These are phyloP conservation scores for Esox niger DNA, from an alignment of 2,113 vertebrate genomes.

Conservation along the genomic window DNA sequence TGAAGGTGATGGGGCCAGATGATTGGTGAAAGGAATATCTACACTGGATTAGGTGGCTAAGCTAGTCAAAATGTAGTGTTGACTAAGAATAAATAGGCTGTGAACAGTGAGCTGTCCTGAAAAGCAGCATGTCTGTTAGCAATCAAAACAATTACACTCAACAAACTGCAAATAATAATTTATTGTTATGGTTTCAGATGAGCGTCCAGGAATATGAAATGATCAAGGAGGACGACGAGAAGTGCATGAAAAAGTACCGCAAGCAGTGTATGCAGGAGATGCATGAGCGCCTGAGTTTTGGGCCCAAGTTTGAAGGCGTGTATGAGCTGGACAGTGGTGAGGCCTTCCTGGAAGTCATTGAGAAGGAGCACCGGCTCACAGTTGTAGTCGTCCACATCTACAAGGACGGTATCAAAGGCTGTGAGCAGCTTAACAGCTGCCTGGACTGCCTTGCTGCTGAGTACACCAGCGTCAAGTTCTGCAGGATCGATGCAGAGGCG, in stretches of 20 bases:
- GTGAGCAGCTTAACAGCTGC: slow-evolving; percentile 85
- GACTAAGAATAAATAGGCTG: neutral
- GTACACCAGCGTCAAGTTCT: slow-evolving; percentile 89
- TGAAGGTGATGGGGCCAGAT: too few species aligned
- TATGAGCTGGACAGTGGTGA: slow-evolving; percentile 87
- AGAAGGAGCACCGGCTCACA: slow-evolving; percentile 87
- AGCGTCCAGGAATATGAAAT: slow-evolving; percentile 93
- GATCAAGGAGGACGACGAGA: slow-evolving; percentile 88
- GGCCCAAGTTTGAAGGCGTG: slow-evolving; percentile 84
- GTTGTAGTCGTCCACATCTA: slow-evolving; percentile 91
- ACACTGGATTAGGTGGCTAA: neutral
- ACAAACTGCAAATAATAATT: neutral
- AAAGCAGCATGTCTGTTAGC: neutral
- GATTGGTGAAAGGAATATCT: neutral
- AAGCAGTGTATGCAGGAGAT: slow-evolving; percentile 94
- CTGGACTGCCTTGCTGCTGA: slow-evolving; percentile 83
- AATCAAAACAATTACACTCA: neutral
- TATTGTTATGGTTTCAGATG: slow-evolving; percentile 75
- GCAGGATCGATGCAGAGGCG: slow-evolving; percentile 86
- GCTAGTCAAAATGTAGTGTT: neutral
- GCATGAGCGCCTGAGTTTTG: slow-evolving; percentile 93
- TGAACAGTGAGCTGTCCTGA: neutral
- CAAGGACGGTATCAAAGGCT: slow-evolving; percentile 82
- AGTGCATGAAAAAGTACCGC: slow-evolving; percentile 87
- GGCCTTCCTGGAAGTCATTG: slow-evolving; percentile 89